Evolutionary conservation across 2,797 vertebrate species (phyloP), one percentile per base, ranked within the genome.

Genomic region (Caiman crocodilus): DNA sequence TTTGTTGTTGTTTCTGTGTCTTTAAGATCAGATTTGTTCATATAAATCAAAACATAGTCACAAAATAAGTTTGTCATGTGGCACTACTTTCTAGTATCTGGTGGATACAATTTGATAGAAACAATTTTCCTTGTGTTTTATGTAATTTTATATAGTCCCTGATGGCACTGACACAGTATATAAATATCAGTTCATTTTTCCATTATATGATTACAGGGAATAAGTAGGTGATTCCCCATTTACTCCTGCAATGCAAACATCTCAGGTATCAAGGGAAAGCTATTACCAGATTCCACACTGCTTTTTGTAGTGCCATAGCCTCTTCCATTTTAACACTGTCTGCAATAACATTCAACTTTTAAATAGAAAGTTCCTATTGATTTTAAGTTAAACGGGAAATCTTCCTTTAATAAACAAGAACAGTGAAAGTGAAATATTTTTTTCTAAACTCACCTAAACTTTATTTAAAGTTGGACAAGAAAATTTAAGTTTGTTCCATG

Each of bases 21-120:
- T 96, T 94, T 93, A 95, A 97, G 87, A 90, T 95, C 96, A 94
- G 87, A 23, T 84, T 94, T 90, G 82, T 78, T 93, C 61, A 10
- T 74, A 91, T 95, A 90, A 95, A 94, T 95, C 94, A 96, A 89
- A 93, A 76, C 59, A 78, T 80, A 96, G 80, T 74, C 93, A 79
- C 82, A 23, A 23, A 95, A 85, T 80, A 89, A 92, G 56, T 92
- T 90, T 85, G 26, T 94, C 79, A 82, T 89, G 69, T 85, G 65
- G 60, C 14, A 93, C 92, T 95, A 74, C 79, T 95, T 90, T 88
- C 50, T 74, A 93, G 73, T n/a, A 26, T 80, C 78, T 85, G 85
- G 75, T 82, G n/a, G 59, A 84, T 50, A 42, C 67, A 76, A 71
- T 96, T 82, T 82, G 83, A 88, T 88, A 35, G 75, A 28, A 23